phyloP scores from a whole-genome alignment of 2,888 invertebrate species.

The Tipula unca region DNA sequence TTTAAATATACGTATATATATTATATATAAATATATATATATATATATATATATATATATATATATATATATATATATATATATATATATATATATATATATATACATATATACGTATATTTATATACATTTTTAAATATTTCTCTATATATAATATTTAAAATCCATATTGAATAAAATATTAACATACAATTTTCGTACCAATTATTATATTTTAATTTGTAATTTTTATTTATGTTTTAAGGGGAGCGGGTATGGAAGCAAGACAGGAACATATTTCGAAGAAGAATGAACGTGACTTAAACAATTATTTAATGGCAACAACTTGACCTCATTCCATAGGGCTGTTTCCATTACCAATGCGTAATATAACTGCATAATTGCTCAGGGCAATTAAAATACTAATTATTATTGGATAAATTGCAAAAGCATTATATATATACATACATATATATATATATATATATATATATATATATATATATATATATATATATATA shows the following conservation, averaged over 20 bases:
- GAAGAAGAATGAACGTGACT: slow-evolving; percentile 37
- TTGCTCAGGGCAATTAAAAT: not conserved
- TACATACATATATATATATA: slow-evolving; percentile 23
- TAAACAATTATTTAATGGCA: slow-evolving; percentile 43
- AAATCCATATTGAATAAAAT: not conserved
- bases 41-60: not conserved
- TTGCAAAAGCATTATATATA: not conserved
- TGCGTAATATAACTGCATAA: slow-evolving; percentile 14
- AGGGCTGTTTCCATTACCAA: not conserved
- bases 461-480: slow-evolving; percentile 26
- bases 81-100: not conserved
- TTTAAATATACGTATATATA: not conserved
- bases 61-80: not conserved
- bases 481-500: not conserved
- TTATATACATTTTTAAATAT: not conserved
- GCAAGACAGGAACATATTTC: slow-evolving; percentile 40
- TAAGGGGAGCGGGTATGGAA: slow-evolving; percentile 44
- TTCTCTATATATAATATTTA: not conserved
- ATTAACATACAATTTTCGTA: not conserved
- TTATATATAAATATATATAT: not conserved
- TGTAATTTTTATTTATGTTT: not conserved
- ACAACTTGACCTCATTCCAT: slow-evolving; percentile 42
- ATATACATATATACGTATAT: not conserved
- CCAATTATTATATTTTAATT: not conserved
- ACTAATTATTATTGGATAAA: not conserved